Evolutionary conservation across 2,113 vertebrate genomes (phyloP).

Genomic region (Ploceus nigricollis): DNA sequence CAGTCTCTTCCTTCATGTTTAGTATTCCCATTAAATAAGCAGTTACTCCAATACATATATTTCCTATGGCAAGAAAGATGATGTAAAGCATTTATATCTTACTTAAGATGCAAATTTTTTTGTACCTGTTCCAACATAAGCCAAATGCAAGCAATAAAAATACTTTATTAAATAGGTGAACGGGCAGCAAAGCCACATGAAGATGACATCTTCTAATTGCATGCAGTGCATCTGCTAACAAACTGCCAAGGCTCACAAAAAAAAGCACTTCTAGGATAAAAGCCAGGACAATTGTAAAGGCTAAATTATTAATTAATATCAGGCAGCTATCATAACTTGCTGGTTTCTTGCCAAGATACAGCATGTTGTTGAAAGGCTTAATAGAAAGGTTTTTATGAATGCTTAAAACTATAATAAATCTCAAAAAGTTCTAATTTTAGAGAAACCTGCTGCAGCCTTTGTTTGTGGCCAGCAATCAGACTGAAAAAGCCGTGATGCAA

Average conservation of each 20-base stretch:
- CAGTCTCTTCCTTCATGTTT: neutral
- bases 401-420: constrained; percentile 10
- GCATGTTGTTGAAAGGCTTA: neutral
- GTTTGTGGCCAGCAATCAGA: neutral
- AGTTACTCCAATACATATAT: neutral
- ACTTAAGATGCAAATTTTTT: neutral
- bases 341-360: constrained; percentile 50
- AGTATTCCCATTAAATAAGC: neutral
- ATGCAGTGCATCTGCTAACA: constrained; percentile 39
- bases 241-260: neutral
- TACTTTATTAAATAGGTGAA: constrained; percentile 29
- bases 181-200: neutral
- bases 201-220: constrained; percentile 38
- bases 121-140: neutral
- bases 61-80: neutral
- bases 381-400: neutral
- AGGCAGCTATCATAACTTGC: constrained; percentile 18
- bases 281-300: constrained; percentile 3
- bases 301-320: constrained; percentile 68
- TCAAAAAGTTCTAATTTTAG: constrained; percentile 4
- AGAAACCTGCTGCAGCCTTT: neutral
- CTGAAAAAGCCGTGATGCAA: neutral
- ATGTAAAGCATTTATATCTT: neutral
- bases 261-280: constrained; percentile 47
- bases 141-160: constrained; percentile 8